A percentile compares a stretch with the other conserved stretches of the same genome.
Conservation (phyloP, 2,797 vertebrate species). For the Pachyuromys duprasi region DNA sequence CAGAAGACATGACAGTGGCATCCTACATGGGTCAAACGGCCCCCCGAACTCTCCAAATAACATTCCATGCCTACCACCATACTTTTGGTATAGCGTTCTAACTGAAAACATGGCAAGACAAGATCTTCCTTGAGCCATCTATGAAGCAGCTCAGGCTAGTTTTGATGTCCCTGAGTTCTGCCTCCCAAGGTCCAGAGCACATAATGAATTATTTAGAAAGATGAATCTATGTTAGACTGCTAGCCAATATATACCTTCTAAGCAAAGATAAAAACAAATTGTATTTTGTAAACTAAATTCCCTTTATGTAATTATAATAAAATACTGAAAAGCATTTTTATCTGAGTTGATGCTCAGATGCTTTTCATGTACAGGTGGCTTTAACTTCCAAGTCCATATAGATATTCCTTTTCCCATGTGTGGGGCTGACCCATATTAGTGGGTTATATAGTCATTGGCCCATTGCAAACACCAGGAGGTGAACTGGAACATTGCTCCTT, state of each 20-base stretch:
- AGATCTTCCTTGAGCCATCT: not conserved
- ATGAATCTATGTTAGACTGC: not conserved
- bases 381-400: not conserved
- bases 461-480: not conserved
- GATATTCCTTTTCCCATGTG: not conserved
- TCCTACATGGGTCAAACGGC: conserved; percentile 5
- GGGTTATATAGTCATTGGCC: not conserved
- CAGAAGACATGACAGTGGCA: not conserved
- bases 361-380: not conserved
- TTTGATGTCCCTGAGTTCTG: not conserved
- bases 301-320: not conserved
- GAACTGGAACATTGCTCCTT: not conserved
- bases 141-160: not conserved
- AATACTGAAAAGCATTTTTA: conserved; percentile 28
- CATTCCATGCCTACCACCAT: not conserved
- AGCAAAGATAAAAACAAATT: conserved; percentile 61
- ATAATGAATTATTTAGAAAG: conserved; percentile 27
- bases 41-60: not conserved
- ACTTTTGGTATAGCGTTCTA: not conserved
- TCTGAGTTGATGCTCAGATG: not conserved
- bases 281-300: conserved; percentile 26
- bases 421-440: not conserved
- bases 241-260: not conserved
- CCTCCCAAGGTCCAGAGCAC: not conserved
- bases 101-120: conserved; percentile 31